Evolutionary conservation across 1,140 invertebrate species (phyloP).

Genomic region (Chrysomallon squamiferum): DNA sequence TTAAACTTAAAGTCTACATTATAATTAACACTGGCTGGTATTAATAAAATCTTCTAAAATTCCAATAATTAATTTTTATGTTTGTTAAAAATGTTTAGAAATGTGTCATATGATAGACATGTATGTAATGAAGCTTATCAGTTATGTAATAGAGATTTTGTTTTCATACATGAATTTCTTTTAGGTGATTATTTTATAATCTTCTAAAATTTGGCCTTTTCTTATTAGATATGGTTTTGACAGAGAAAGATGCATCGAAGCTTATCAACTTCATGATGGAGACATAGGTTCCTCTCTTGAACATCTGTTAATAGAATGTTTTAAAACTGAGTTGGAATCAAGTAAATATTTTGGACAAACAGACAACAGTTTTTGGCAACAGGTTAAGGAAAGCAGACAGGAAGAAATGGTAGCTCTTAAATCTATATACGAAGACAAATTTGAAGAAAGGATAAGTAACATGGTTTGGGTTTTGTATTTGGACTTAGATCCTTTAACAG

Average conservation of each 20-base stretch:
- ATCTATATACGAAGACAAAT: constrained; percentile 53
- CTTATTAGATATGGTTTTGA: constrained; percentile 57
- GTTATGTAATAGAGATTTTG: no score
- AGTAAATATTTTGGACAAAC: neutral
- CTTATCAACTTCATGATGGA: constrained; percentile 48
- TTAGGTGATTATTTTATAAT: no score
- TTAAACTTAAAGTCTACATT: no score
- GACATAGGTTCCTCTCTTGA: constrained; percentile 52
- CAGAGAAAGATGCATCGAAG: constrained; percentile 43
- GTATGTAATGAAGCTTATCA: no score
- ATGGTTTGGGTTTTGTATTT: constrained; percentile 49
- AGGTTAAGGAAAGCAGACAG: constrained; percentile 42
- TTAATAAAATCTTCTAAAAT: no score
- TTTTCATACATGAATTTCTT: no score
- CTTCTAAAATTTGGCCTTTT: no score
- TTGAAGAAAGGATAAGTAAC: constrained; percentile 49
- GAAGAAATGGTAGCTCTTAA: constrained; percentile 56
- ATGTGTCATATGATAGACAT: no score
- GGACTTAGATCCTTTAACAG: constrained; percentile 36
- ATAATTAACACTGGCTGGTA: no score
- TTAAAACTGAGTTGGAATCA: constrained; percentile 15
- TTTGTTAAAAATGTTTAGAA: no score
- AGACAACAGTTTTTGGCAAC: constrained; percentile 18
- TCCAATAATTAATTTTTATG: no score
- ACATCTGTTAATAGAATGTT: constrained; percentile 48